Evolutionary conservation across 1,140 invertebrate genomes (phyloP).

Genomic region (Ephestia elutella): DNA sequence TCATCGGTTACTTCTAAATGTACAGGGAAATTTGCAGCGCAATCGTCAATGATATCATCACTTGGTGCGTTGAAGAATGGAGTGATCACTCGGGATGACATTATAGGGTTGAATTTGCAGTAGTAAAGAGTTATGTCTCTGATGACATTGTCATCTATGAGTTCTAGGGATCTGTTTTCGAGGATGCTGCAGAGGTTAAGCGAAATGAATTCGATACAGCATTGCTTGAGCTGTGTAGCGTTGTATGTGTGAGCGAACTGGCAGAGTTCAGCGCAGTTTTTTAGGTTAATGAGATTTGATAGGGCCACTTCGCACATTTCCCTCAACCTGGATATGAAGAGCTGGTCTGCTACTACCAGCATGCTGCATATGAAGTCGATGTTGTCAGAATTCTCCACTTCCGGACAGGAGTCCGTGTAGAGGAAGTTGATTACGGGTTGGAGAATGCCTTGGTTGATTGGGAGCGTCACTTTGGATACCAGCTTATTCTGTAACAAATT

Average conservation of each 20-base stretch:
- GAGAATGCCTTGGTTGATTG: constrained; percentile 72
- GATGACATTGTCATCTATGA: constrained; percentile 75
- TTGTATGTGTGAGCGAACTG: constrained; percentile 81
- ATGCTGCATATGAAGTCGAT: constrained; percentile 78
- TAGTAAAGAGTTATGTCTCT: constrained; percentile 78
- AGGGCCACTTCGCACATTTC: constrained; percentile 81
- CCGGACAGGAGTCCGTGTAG: constrained; percentile 78
- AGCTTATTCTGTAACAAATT: constrained; percentile 59
- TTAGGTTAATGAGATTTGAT: constrained; percentile 77
- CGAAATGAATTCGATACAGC: constrained; percentile 82
- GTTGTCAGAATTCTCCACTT: constrained; percentile 75
- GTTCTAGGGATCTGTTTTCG: constrained; percentile 77
- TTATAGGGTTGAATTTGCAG: constrained; percentile 71
- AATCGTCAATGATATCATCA: constrained; percentile 73
- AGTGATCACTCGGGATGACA: constrained; percentile 77
- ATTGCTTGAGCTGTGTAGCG: constrained; percentile 78
- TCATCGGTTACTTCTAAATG: constrained; percentile 55
- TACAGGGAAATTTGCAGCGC: constrained; percentile 65
- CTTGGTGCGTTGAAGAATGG: constrained; percentile 76
- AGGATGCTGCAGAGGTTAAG: constrained; percentile 81
- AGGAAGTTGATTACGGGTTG: constrained; percentile 79
- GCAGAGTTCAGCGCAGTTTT: constrained; percentile 81
- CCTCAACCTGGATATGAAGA: constrained; percentile 78
- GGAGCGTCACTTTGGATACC: constrained; percentile 64
- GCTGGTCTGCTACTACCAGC: constrained; percentile 81